A percentile compares a stretch with the other conserved stretches of the same genome.
These are phyloP conservation scores for Capitella teleta DNA, from an alignment of 1,140 invertebrate genomes.

Conservation along the genomic window DNA sequence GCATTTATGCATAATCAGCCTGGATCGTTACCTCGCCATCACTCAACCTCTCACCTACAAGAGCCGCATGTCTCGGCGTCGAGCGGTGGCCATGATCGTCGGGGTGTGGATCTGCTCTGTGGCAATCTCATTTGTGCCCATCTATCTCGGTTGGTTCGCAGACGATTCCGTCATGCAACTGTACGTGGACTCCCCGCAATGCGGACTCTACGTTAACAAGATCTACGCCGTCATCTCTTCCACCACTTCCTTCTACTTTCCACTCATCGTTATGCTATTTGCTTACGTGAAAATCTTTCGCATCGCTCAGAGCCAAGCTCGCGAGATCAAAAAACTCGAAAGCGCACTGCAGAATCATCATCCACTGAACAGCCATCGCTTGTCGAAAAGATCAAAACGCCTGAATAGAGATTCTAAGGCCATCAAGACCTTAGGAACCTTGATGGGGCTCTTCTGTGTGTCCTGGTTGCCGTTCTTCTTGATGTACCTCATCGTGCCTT, in stretches of 20 bases:
- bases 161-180: constrained; percentile 1
- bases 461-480: constrained; percentile 95
- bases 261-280: constrained; percentile 36
- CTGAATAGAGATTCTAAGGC: constrained; percentile 61
- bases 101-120: constrained; percentile 85
- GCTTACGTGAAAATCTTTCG: constrained; percentile 39
- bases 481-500: constrained; percentile 34
- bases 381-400: constrained; percentile 41
- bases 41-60: constrained; percentile 32
- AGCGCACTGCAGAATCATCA: not conserved
- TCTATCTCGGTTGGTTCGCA: constrained; percentile 65
- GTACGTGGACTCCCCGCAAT: not conserved
- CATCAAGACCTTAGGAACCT: constrained; percentile 83
- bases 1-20: constrained; percentile 24
- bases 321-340: constrained; percentile 7
- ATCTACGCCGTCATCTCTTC: constrained; percentile 17
- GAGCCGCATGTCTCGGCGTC: constrained; percentile 17
- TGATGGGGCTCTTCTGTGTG: constrained; percentile 79
- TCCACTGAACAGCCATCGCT: not conserved
- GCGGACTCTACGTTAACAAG: constrained; percentile 1
- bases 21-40: constrained; percentile 51
- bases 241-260: constrained; percentile 49
- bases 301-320: constrained; percentile 53
- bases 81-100: constrained; percentile 79
- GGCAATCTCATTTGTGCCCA: constrained; percentile 84